These are phyloP conservation scores for Caenorhabditis brenneri DNA, from an alignment of 1,140 invertebrate genomes.

Conservation along the genomic window DNA sequence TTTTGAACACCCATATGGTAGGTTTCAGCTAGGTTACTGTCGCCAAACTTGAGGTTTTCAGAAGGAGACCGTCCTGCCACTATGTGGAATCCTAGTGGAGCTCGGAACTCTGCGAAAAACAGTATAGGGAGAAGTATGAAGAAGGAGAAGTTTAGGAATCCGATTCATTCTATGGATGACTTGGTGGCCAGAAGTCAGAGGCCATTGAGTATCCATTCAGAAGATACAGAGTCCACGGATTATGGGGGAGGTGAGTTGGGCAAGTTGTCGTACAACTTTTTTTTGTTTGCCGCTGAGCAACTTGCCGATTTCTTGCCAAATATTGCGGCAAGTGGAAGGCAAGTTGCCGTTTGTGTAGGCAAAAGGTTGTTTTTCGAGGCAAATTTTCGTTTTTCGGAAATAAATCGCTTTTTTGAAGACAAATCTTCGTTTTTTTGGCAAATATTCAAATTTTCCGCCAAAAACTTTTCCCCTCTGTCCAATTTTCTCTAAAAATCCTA, in stretches of 20 bases:
- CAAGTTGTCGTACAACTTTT: too few species aligned
- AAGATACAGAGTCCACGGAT: constrained; percentile 15
- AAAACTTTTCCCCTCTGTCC: neutral
- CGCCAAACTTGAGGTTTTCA: neutral
- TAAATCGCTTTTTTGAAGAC: too few species aligned
- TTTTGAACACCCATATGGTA: constrained; percentile 22
- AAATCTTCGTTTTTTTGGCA: too few species aligned
- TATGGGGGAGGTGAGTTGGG: neutral
- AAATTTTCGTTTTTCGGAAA: too few species aligned
- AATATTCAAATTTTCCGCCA: too few species aligned
- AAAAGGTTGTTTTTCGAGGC: too few species aligned
- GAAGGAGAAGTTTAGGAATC: constrained; percentile 13
- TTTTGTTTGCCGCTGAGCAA: too few species aligned
- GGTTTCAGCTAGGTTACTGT: neutral
- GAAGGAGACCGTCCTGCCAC: constrained; percentile 14
- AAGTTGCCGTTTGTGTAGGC: too few species aligned
- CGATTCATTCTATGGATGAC: constrained; percentile 11
- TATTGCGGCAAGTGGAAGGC: too few species aligned
- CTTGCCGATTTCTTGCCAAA: too few species aligned
- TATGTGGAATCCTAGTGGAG: neutral
- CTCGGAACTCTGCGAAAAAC: constrained; percentile 19
- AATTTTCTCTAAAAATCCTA: too few species aligned
- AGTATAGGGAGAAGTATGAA: constrained; percentile 24
- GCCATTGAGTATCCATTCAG: constrained; percentile 16
- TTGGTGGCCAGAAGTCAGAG: neutral